Conservation (phyloP, 2,888 invertebrate genomes). For the Ornithoptera priamus region DNA sequence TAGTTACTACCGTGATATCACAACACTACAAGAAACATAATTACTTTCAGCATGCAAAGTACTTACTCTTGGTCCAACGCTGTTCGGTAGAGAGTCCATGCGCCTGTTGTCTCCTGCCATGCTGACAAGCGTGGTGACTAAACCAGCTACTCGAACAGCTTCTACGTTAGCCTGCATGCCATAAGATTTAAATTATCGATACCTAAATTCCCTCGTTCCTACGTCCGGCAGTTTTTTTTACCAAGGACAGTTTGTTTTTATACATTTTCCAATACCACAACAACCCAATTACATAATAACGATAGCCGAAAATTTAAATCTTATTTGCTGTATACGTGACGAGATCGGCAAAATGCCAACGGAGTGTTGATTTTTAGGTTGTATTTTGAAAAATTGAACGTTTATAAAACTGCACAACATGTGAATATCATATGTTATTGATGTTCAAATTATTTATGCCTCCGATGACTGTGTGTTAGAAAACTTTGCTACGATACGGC, state of each 20-base stretch:
- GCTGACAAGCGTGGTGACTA: conserved; percentile 91
- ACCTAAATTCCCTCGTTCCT: conserved; percentile 29
- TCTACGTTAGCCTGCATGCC: conserved; percentile 87
- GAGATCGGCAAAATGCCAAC: conserved; percentile 46
- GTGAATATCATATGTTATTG: not conserved
- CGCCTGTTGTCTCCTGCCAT: conserved; percentile 84
- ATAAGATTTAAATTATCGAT: conserved; percentile 77
- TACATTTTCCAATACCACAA: conserved; percentile 29
- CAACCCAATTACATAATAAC: conserved; percentile 43
- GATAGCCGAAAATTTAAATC: conserved; percentile 72
- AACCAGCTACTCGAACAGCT: conserved; percentile 89
- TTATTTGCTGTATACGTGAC: conserved; percentile 49
- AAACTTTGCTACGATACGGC: conserved; percentile 20
- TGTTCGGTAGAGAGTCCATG: conserved; percentile 76
- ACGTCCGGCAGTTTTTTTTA: conserved; percentile 31
- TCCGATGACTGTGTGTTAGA: conserved; percentile 17
- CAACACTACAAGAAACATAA: not conserved
- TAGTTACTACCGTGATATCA: conserved; percentile 12
- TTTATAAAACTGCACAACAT: conserved; percentile 11
- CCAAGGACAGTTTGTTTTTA: conserved; percentile 20
- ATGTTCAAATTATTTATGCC: conserved; percentile 6
- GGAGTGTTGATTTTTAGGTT: conserved; percentile 40
- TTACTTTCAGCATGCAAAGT: conserved; percentile 40
- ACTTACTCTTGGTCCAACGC: conserved; percentile 77
- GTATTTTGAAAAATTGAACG: conserved; percentile 36